Percentiles rank a stretch among this genome's conserved stretches.
These are phyloP conservation scores for Okapia johnstoni DNA, from an alignment of 2,113 vertebrate species.

Conservation along the genomic window DNA sequence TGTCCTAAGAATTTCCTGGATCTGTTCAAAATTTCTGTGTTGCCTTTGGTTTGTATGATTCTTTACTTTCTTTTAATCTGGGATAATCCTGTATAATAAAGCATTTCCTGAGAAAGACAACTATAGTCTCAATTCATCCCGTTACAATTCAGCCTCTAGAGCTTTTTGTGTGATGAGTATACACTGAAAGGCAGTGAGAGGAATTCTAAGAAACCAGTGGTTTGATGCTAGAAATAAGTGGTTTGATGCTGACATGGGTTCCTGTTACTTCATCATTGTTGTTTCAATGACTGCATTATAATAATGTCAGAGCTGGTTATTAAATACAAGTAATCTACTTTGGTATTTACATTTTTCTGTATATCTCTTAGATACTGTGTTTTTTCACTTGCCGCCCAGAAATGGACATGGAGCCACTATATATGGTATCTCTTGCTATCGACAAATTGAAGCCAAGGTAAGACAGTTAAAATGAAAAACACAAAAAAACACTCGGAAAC, in stretches of 20 bases:
- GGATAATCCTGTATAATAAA: not conserved
- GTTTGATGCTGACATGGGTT: not conserved
- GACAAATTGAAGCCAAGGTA: constrained; percentile 99
- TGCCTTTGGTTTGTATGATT: not conserved
- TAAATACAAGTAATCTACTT: not conserved
- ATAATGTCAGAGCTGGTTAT: not conserved
- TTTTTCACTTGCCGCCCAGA: constrained; percentile 94
- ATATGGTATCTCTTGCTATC: constrained; percentile 96
- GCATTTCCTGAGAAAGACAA: not conserved
- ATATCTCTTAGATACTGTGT: constrained; percentile 89
- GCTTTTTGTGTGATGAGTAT: not conserved
- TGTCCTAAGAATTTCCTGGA: not conserved
- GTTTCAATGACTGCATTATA: not conserved
- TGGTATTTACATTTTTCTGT: constrained; percentile 20
- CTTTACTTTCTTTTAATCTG: constrained; percentile 1
- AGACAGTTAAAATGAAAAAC: not conserved
- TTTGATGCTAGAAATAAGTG: not conserved
- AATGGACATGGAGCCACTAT: constrained; percentile 88
- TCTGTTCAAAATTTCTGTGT: not conserved
- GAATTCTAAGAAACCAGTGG: not conserved
- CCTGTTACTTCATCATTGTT: not conserved
- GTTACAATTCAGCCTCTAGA: not conserved
- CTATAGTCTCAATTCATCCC: not conserved
- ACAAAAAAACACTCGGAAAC: not conserved
- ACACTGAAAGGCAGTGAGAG: not conserved